Percentiles rank a stretch among this genome's conserved stretches.
phyloP scores from a whole-genome alignment of 1,140 invertebrate species.

The Lepidotrigona ventralis region DNA sequence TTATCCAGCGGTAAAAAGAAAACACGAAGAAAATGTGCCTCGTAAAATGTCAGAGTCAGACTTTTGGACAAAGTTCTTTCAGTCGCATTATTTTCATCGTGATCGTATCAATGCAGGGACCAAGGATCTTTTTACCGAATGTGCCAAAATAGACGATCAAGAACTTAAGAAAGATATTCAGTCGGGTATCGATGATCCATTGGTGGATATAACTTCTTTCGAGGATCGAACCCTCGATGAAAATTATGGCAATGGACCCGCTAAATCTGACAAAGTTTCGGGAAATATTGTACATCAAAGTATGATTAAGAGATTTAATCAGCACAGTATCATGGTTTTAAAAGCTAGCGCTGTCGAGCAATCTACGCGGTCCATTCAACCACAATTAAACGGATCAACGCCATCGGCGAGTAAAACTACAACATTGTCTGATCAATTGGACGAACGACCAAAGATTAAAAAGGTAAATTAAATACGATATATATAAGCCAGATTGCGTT shows the following conservation, averaged over 20 bases:
- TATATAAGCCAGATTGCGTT: not conserved
- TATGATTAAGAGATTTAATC: constrained; percentile 98
- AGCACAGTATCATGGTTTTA: constrained; percentile 97
- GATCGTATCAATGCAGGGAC: constrained; percentile 93
- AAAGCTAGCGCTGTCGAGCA: constrained; percentile 85
- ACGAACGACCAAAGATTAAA: constrained; percentile 76
- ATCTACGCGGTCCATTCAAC: constrained; percentile 64
- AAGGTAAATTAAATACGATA: constrained; percentile 67
- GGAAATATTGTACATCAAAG: constrained; percentile 92
- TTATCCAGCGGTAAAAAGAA: constrained; percentile 98
- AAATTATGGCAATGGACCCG: constrained; percentile 82
- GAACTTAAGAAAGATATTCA: constrained; percentile 90
- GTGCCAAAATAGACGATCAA: constrained; percentile 97
- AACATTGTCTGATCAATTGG: constrained; percentile 42
- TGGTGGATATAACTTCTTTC: constrained; percentile 90
- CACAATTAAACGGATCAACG: constrained; percentile 76
- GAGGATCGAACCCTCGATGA: constrained; percentile 88
- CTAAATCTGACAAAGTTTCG: constrained; percentile 81
- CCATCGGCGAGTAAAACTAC: constrained; percentile 69
- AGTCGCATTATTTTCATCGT: constrained; percentile 99
- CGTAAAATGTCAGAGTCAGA: constrained; percentile 96
- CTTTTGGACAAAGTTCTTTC: constrained; percentile 99
- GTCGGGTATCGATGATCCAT: constrained; percentile 87
- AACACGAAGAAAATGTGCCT: constrained; percentile 98
- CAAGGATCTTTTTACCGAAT: constrained; percentile 97